Evolutionary conservation across 35 echinoderm and acorn worm species (phyloP), one percentile per base, ranked within the genome.

Genomic region (Hemicentrotus pulcherrimus): DNA sequence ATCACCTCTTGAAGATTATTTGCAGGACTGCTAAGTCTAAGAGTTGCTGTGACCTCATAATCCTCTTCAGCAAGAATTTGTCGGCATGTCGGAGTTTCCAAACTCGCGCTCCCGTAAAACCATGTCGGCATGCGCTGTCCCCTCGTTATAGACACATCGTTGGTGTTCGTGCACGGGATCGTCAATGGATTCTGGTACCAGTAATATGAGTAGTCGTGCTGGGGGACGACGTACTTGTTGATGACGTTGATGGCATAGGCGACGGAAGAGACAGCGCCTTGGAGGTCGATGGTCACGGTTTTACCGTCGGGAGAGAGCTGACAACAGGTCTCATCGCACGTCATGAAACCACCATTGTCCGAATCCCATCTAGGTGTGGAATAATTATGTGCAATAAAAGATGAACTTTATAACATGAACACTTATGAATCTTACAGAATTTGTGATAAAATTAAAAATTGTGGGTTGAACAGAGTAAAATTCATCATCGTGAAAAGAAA

Each of bases 231-330:
- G 31, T 88, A 96, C 35, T 95, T 94, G 92, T 94, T 86, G 32
- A 99, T 89, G 59, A 99, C 59, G 86, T 97, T 99, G 71, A 99
- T 95, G 6, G 98, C 95, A 86, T 86, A 97, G 32, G 47, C 47
- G 95, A 98, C 96, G 10, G 46, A 91, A 28, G 35, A 88, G n/a
- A 85, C 33, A n/a, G 91, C 95, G 32, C 96, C 88, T 61, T 94
- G 47, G 32, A 96, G 94, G 28, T 61, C 85, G 48, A 98, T 95
- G 13, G 78, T 95, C 6, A 97, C 98, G 1, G 92, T 96, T 33
- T 92, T 94, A 4, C 96, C 94, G 58, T 97, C 95, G 35, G 50
- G 16, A 35, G 94, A 96, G 11, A 99, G 32, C 13, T 46, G 31
- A 86, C 98, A 99, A 12, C 50, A 48, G 14, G 88, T 86, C 24